Conservation (phyloP, 23 tunicate species). For the Oikopleura albicans region DNA sequence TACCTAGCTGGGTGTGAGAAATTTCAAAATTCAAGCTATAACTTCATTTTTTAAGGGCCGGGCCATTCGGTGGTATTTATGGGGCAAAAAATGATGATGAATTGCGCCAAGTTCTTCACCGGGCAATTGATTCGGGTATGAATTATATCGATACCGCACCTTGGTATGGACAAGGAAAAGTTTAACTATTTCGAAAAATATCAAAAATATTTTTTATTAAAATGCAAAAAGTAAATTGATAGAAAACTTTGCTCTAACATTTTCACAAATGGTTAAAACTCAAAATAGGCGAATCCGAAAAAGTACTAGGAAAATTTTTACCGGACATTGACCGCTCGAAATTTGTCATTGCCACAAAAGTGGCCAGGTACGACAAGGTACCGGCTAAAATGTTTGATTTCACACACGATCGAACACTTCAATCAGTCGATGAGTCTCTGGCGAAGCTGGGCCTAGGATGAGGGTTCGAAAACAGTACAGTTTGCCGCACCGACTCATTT, state of each 20-base stretch:
- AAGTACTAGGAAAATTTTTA: neutral
- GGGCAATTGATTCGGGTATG: neutral
- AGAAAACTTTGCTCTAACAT: neutral
- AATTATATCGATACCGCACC: constrained; percentile 4
- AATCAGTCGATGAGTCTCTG: constrained; percentile 68
- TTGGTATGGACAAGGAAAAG: neutral
- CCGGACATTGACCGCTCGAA: neutral
- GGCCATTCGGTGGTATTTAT: neutral
- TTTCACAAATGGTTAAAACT: neutral
- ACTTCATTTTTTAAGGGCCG: neutral
- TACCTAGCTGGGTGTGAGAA: too few species aligned
- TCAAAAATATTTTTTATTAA: neutral
- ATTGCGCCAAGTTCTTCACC: neutral
- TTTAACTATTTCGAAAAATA: too few species aligned
- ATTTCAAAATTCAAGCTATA: too few species aligned
- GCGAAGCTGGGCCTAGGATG: constrained; percentile 25
- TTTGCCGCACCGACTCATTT: too few species aligned
- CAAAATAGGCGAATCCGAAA: neutral
- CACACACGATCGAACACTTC: constrained; percentile 39
- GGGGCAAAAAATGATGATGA: neutral
- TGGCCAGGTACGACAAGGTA: constrained; percentile 42
- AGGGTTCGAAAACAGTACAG: too few species aligned
- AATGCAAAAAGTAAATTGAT: neutral
- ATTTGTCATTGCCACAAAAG: constrained; percentile 28
- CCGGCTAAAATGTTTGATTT: constrained; percentile 66